Percentiles rank a stretch among this genome's conserved stretches.
Conservation (phyloP, 2,888 invertebrate species). For the Idaea straminata region DNA sequence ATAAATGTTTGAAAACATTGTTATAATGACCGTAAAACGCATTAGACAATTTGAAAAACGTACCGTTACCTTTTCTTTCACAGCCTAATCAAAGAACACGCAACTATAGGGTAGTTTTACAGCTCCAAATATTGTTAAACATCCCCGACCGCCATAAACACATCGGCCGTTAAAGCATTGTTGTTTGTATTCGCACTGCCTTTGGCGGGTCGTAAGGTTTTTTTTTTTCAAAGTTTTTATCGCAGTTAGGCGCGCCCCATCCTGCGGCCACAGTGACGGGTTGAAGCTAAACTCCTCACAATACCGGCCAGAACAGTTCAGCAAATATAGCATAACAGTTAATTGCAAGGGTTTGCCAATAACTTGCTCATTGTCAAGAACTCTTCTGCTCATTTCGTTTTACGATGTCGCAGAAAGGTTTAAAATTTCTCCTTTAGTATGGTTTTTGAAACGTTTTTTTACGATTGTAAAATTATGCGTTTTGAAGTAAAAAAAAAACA, state of each 20-base stretch:
- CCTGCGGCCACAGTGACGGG: constrained; percentile 57
- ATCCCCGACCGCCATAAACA: constrained; percentile 57
- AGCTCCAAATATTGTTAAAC: constrained; percentile 51
- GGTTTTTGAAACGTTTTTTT: constrained; percentile 22
- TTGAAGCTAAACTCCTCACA: constrained; percentile 54
- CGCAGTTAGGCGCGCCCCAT: constrained; percentile 36
- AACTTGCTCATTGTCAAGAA: constrained; percentile 54
- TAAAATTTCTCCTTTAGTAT: constrained; percentile 28
- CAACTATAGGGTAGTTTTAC: constrained; percentile 41
- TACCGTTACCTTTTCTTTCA: constrained; percentile 43
- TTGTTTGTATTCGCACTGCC: constrained; percentile 52
- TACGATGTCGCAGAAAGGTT: constrained; percentile 50
- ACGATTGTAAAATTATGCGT: constrained; percentile 27
- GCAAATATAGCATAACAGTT: constrained; percentile 65
- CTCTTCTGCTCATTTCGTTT: constrained; percentile 48
- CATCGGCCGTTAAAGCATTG: constrained; percentile 55
- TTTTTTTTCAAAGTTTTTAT: constrained; percentile 44
- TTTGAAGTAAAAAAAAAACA: constrained; percentile 19
- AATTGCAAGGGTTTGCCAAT: constrained; percentile 72
- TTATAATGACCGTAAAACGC: background rate
- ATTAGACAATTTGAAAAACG: background rate
- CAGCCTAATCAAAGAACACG: constrained; percentile 23
- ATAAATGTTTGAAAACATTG: background rate
- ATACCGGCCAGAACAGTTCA: constrained; percentile 52
- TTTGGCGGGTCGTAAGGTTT: constrained; percentile 67